Evolutionary conservation across 2,113 vertebrate genomes (phyloP).

Genomic region (Podarcis cretensis): DNA sequence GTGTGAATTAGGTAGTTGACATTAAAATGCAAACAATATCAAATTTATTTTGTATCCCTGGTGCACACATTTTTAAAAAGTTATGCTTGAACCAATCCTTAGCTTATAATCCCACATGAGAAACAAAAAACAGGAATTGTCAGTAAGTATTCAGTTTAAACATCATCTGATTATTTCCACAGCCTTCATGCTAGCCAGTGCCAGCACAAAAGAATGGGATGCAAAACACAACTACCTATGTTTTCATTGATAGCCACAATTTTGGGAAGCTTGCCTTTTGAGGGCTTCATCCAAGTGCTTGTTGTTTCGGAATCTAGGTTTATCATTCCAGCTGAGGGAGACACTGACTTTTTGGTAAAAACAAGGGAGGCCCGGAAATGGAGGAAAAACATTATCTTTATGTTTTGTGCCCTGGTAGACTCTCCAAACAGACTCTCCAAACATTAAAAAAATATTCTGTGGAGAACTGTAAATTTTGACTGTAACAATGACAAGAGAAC

Average conservation of each 20-base stretch:
- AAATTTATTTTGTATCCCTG: too few species aligned
- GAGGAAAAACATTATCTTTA: background rate
- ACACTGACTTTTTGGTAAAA: background rate
- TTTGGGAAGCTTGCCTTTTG: background rate
- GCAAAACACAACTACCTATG: background rate
- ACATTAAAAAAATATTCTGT: background rate
- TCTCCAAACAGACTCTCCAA: background rate
- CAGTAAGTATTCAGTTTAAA: background rate
- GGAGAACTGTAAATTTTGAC: background rate
- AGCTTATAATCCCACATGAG: background rate
- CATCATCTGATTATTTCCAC: background rate
- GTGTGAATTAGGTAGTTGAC: too few species aligned
- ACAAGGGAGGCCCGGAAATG: background rate
- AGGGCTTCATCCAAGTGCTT: background rate
- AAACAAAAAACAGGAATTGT: background rate
- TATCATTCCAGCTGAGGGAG: background rate
- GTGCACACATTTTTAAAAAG: background rate
- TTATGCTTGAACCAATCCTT: background rate
- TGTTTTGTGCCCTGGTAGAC: background rate
- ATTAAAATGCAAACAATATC: too few species aligned
- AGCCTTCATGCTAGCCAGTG: background rate
- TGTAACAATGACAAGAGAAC: background rate
- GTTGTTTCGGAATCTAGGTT: background rate
- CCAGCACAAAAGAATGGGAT: background rate
- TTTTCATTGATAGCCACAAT: background rate